These are phyloP conservation scores for Crocidura indochinensis DNA, from an alignment of 2,797 vertebrate genomes.

Conservation along the genomic window DNA sequence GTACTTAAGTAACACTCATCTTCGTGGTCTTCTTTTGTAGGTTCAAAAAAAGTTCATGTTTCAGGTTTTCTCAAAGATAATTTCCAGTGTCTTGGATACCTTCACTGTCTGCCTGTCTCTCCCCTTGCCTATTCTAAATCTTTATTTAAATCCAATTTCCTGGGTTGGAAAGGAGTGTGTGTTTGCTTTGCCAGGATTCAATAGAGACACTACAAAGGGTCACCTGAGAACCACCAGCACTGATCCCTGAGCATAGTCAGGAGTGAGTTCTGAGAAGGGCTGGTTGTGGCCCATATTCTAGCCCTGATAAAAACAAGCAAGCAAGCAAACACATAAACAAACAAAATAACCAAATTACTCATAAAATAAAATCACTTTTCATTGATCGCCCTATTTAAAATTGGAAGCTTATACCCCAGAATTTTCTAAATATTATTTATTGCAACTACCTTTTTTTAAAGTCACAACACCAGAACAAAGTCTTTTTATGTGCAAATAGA, in stretches of 20 bases:
- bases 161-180: too few relatives aligned
- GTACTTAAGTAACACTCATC: not conserved
- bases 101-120: not conserved
- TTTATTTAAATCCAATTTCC: slow-evolving; percentile 28
- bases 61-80: slow-evolving; percentile 49
- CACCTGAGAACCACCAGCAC: too few relatives aligned
- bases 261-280: too few relatives aligned
- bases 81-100: slow-evolving; percentile 20
- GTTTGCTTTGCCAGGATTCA: too few relatives aligned
- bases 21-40: slow-evolving; percentile 3
- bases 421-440: not conserved
- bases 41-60: not conserved
- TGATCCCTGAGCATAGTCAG: too few relatives aligned
- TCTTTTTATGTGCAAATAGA: too few relatives aligned
- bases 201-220: too few relatives aligned
- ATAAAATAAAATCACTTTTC: not conserved
- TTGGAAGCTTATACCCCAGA: not conserved
- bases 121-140: not conserved
- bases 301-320: too few relatives aligned
- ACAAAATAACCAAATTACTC: too few relatives aligned
- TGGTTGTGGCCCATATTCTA: too few relatives aligned
- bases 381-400: slow-evolving; percentile 57
- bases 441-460: slow-evolving; percentile 21
- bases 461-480: too few relatives aligned
- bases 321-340: too few relatives aligned